Evolutionary conservation across 1,140 invertebrate genomes (phyloP), one percentile per base, ranked within the genome.

Genomic region (Drosophila setifemur): DNA sequence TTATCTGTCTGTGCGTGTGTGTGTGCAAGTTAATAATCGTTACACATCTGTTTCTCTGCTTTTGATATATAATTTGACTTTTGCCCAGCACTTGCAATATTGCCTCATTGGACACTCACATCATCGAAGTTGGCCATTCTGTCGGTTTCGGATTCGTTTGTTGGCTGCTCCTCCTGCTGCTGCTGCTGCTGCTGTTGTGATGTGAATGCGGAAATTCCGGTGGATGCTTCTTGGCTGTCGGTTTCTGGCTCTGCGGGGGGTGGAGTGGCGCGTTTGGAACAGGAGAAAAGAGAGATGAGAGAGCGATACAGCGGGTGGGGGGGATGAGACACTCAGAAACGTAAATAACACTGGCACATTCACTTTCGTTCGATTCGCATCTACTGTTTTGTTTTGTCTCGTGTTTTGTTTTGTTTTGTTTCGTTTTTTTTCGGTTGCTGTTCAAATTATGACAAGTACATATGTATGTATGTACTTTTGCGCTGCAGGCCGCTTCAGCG

Each of bases 81-180:
- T 37, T 37, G 60, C 37, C 44, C 55, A 72, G 37, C 60, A 64
- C 43, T 78, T 70, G 68, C 70, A 72, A 57, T 49, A 63, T 63
- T 26, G 43, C 9, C 45, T 44, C 42, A 40, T 60, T 58, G 29
- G 44, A 72, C 74, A 90, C 88, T 90, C 85, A 90, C 88, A 85
- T 90, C 88, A 63, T 90, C 88, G 33, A 87, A 90, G 63, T 88
- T 90, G 70, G 88, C 78, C 88, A 90, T 90, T 76, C 70, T 89
- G 25, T 89, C 74, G 44, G 67, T 33, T 16, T 71, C 43, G 67
- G 37, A 26, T 39, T 44, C 33, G 33, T 2, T 14, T 37, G 12
- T 12, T 14, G 33, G 52, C 7, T 31, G 19, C 19, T 42, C 44
- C 28, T 47, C 25, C 40, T 49, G 55, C 23, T 19, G 9, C 25